Percentiles rank a stretch among this genome's conserved stretches.
These are phyloP conservation scores for Apis laboriosa DNA, from an alignment of 1,140 invertebrate species.

Conservation along the genomic window DNA sequence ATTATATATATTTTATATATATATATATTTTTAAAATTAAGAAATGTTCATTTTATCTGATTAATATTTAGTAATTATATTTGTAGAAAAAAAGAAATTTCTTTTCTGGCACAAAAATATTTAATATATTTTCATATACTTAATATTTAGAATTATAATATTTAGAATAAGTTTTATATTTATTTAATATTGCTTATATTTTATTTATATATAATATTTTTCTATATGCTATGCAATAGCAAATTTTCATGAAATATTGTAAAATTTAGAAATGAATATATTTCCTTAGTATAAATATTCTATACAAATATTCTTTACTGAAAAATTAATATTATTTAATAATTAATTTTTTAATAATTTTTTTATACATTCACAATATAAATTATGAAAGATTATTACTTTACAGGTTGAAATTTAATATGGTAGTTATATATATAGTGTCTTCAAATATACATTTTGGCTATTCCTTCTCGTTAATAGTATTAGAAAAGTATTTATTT, in stretches of 20 bases:
- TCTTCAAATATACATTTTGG: neutral
- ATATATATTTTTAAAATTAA: neutral
- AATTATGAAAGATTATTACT: neutral
- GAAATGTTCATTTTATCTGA: neutral
- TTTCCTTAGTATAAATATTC: neutral
- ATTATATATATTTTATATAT: neutral
- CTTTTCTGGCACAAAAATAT: neutral
- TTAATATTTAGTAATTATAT: neutral
- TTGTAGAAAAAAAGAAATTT: neutral
- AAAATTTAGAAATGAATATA: neutral
- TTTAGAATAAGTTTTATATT: neutral
- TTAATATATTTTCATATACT: neutral
- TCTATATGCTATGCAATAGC: neutral
- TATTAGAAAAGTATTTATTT: neutral
- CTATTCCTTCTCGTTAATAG: no score
- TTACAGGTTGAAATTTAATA: neutral
- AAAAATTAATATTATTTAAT: neutral
- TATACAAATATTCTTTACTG: conserved; percentile 1
- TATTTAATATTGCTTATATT: neutral
- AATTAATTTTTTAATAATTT: neutral
- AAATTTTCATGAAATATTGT: neutral
- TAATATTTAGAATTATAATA: neutral
- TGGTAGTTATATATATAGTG: neutral
- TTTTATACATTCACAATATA: conserved; percentile 5
- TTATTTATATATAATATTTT: neutral